phyloP scores from a whole-genome alignment of 1,140 invertebrate species.

The Rhizoglyphus robini region DNA sequence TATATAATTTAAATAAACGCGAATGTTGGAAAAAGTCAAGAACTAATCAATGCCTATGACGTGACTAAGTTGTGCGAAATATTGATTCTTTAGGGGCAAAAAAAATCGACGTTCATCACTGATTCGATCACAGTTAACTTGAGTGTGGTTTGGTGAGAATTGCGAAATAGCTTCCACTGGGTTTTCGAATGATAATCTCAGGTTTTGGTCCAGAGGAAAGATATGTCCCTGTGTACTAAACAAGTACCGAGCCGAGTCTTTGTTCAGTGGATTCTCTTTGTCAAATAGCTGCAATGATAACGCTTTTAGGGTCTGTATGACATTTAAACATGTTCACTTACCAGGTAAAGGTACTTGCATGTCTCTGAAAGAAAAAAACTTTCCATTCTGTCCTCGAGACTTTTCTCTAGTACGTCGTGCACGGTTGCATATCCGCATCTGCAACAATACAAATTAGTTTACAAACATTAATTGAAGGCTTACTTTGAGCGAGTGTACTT shows the following conservation, averaged over 20 bases:
- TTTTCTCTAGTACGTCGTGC: conserved; percentile 72
- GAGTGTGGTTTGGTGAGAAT: conserved; percentile 8
- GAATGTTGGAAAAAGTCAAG: not conserved
- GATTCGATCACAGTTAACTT: conserved; percentile 39
- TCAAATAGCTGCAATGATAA: conserved; percentile 55
- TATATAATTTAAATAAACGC: not conserved
- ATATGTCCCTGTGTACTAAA: conserved; percentile 57
- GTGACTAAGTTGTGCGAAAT: conserved; percentile 40
- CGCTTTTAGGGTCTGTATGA: conserved; percentile 21
- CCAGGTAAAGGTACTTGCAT: conserved; percentile 87
- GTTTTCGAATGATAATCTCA: conserved; percentile 30
- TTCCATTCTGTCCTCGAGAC: conserved; percentile 95
- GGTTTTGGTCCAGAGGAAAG: conserved; percentile 41
- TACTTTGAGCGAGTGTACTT: conserved; percentile 43
- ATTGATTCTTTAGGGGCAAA: conserved; percentile 40
- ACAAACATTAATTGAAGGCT: no score
- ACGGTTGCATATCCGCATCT: conserved; percentile 55
- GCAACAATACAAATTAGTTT: conserved; percentile 2
- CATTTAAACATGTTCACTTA: conserved; percentile 35
- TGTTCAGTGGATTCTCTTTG: conserved; percentile 48
- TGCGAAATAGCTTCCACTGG: not conserved
- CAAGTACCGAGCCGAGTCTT: conserved; percentile 41
- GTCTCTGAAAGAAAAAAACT: conserved; percentile 97
- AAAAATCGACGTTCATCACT: conserved; percentile 38
- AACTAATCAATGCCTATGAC: conserved; percentile 29